These are phyloP conservation scores for Chaetodon trifasciatus DNA, from an alignment of 2,797 vertebrate genomes.

Conservation along the genomic window DNA sequence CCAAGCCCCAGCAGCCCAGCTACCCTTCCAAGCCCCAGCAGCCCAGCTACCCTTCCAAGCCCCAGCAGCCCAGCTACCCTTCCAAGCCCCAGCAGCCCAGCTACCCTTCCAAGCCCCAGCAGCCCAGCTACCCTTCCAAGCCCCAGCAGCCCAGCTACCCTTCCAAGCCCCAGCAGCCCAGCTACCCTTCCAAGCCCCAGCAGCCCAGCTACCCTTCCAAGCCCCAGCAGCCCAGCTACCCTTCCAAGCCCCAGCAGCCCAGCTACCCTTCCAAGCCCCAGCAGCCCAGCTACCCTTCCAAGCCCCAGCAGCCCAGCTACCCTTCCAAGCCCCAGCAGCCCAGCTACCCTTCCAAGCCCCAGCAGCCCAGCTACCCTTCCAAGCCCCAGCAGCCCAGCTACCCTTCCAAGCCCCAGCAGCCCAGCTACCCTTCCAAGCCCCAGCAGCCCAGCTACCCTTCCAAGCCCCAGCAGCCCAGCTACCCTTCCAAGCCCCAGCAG, in stretches of 20 bases:
- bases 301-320: too few species aligned
- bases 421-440: too few species aligned
- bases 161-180: rapidly evolving
- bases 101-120: too few species aligned
- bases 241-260: background rate
- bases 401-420: background rate
- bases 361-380: too few species aligned
- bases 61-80: rapidly evolving
- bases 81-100: too few species aligned
- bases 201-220: too few species aligned
- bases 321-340: background rate
- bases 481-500: background rate
- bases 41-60: background rate
- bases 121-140: background rate
- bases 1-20: background rate
- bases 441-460: background rate
- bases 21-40: background rate
- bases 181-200: background rate
- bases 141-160: too few species aligned
- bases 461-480: too few species aligned
- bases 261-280: too few species aligned
- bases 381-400: background rate
- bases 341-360: background rate
- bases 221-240: background rate
- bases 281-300: background rate